Evolutionary conservation across 1,140 invertebrate species (phyloP).

Genomic region (Lepidurus arcticus): DNA sequence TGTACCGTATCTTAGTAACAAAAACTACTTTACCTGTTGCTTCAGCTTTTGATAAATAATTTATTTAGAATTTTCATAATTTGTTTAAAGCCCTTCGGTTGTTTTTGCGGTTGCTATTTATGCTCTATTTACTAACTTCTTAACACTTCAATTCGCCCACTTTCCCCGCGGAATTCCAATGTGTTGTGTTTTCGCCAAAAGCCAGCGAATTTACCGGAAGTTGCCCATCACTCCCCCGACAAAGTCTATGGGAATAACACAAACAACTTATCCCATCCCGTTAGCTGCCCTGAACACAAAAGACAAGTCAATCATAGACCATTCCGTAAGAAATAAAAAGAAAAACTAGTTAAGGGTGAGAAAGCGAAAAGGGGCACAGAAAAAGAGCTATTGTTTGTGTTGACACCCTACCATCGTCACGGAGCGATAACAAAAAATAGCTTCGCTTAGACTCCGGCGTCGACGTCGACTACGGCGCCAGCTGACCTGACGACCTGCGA

Average conservation of each 20-base stretch:
- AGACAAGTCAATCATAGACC: background rate
- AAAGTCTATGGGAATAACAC: background rate
- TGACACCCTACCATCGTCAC: background rate
- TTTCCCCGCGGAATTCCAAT: too few relatives aligned
- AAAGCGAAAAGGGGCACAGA: background rate
- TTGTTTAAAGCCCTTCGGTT: too few relatives aligned
- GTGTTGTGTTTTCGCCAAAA: too few relatives aligned
- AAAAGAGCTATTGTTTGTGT: background rate
- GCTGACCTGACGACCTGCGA: slow-evolving; percentile 5
- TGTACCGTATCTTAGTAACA: too few relatives aligned
- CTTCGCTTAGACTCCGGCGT: background rate
- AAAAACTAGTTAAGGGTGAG: background rate
- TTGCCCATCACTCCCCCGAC: too few relatives aligned
- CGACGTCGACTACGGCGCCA: background rate
- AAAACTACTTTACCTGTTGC: too few relatives aligned
- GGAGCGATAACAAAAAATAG: background rate
- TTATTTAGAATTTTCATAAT: too few relatives aligned
- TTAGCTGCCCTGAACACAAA: background rate
- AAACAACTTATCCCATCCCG: background rate
- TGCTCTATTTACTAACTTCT: too few relatives aligned
- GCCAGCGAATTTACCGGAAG: too few relatives aligned
- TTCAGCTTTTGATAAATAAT: too few relatives aligned
- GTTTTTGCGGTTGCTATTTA: too few relatives aligned
- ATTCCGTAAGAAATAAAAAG: background rate
- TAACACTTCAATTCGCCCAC: too few relatives aligned